Base-by-base conservation (phyloP, 2,888 invertebrate genomes). In the Pocota personata region DNA sequence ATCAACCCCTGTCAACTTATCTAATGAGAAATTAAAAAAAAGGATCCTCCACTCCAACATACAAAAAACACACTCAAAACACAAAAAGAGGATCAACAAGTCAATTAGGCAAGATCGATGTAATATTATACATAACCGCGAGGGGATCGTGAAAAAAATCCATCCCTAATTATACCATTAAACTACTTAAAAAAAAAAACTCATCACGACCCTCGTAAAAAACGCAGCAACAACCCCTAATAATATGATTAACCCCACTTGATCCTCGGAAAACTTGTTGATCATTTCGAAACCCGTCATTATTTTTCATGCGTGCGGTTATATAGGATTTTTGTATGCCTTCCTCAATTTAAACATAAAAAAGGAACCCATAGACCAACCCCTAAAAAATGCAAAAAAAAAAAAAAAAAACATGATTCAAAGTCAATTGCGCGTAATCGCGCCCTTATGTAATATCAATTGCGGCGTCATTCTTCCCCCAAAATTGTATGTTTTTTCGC, bases 391-490 rank as follows among this genome's bases (percentile, higher is more conserved):
- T 64, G 55, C 57, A 67, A 37, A 66, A 43, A 35, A 64, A 35
- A n/a, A 55, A 40, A 55, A 55, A 14, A 16, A 35, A 35, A 43
- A 46, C 12, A 21, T 12, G 16, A 67, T 72, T 40, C 4, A 62
- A 76, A 82, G 71, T 86, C 86, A 86, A 86, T 86, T 86, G 66
- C 86, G 76, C 86, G 72, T 76, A 24, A 82, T 86, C 86, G 82
- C 71, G 76, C 82, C 86, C 76, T 86, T 86, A 82, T 86, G 86
- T 60, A 86, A 86, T 73, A 69, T 76, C 82, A 82, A 76, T 82
- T 76, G 80, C 52, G 1, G 19, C 37, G 35, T 46, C 16, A 57
- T 24, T 24, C 21, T 32, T 64, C 75, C 79, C 71, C 71, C 64
- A 69, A 60, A 55, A 57, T n/a, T 32, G 19, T 12, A 12, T 27